A percentile compares a stretch with the other conserved stretches of the same genome.
Conservation (phyloP, 2,113 vertebrate genomes). For the Pituophis catenifer region DNA sequence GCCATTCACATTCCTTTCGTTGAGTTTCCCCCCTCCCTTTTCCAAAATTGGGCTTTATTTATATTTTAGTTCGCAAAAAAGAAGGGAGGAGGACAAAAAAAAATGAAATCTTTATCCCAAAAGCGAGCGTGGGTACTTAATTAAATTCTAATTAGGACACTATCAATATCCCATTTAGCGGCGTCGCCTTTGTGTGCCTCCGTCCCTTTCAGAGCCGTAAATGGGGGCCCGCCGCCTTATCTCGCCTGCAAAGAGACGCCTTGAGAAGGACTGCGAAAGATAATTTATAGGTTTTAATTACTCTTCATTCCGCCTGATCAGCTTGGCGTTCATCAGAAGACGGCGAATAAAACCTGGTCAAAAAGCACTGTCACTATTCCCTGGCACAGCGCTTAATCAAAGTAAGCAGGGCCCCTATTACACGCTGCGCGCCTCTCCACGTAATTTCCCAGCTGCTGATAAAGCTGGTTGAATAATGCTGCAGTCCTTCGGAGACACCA, state of each 20-base stretch:
- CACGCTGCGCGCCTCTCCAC: conserved; percentile 84
- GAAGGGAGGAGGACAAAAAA: neutral
- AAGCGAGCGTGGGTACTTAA: conserved; percentile 93
- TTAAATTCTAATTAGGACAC: conserved; percentile 99
- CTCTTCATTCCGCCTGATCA: conserved; percentile 97
- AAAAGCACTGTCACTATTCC: conserved; percentile 91
- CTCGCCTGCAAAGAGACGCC: conserved; percentile 89
- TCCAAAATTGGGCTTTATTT: conserved; percentile 80
- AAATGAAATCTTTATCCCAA: conserved; percentile 98
- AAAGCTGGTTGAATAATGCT: conserved; percentile 97
- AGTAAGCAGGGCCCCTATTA: conserved; percentile 84
- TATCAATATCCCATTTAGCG: conserved; percentile 96
- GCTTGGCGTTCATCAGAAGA: conserved; percentile 93
- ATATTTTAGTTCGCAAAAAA: conserved; percentile 81
- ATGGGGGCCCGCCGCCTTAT: conserved; percentile 95
- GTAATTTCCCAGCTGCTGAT: conserved; percentile 98
- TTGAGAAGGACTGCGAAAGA: conserved; percentile 86
- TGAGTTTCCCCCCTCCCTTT: neutral
- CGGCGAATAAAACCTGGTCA: conserved; percentile 91
- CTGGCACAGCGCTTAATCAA: conserved; percentile 98
- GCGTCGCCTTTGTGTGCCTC: conserved; percentile 86
- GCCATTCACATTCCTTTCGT: conserved; percentile 57
- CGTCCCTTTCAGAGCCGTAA: conserved; percentile 82
- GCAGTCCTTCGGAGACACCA: conserved; percentile 92
- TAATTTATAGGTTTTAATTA: conserved; percentile 99